phyloP scores from a whole-genome alignment of 2,113 vertebrate species.

The Felis catus region F.catus_Fca126_mat1.0 CM031413.1:69092501-69093000 shows the following conservation, averaged over 20 bases:
- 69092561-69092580: background rate
- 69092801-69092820: background rate
- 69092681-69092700: background rate
- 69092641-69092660: background rate
- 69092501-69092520: background rate
- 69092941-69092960: no score
- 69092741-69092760: background rate
- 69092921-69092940: no score
- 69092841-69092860: background rate
- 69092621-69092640: fast-evolving
- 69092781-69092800: background rate
- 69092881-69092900: no score
- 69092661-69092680: background rate
- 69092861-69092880: no score
- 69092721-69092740: background rate
- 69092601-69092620: background rate
- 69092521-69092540: background rate
- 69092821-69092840: background rate
- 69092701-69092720: background rate
- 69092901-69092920: no score
- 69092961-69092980: no score
- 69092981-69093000: no score
- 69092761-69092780: background rate
- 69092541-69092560: background rate
- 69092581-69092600: background rate